These are phyloP conservation scores for Nothobranchius furzeri DNA, from an alignment of 2,113 vertebrate genomes.

Conservation along the genomic window DNA sequence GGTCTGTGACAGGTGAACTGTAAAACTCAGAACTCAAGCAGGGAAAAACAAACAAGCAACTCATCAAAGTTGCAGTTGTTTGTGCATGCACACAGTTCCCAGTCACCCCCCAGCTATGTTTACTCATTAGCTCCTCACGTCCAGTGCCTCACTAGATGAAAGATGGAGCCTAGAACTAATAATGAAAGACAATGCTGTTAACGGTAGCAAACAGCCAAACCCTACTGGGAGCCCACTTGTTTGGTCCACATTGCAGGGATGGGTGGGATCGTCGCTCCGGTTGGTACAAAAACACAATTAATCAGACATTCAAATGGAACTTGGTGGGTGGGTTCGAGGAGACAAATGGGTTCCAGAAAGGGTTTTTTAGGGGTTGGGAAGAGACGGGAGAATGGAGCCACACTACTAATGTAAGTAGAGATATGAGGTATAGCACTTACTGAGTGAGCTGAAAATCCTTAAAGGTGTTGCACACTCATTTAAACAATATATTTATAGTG, in stretches of 20 bases:
- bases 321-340: slow-evolving; percentile 25
- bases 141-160: slow-evolving; percentile 55
- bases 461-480: too few relatives aligned
- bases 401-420: too few relatives aligned
- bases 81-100: slow-evolving; percentile 5
- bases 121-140: slow-evolving; percentile 63
- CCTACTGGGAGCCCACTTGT: slow-evolving; percentile 53
- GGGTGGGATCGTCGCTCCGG: slow-evolving; percentile 46
- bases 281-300: slow-evolving; percentile 68
- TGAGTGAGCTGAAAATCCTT: too few relatives aligned
- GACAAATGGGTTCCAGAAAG: slow-evolving; percentile 23
- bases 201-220: slow-evolving; percentile 49
- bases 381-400: neutral
- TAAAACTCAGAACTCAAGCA: slow-evolving; percentile 23
- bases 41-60: slow-evolving; percentile 42
- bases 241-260: slow-evolving; percentile 23
- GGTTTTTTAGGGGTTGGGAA: slow-evolving; percentile 17
- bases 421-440: too few relatives aligned
- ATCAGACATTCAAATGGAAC: slow-evolving; percentile 59
- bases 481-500: too few relatives aligned
- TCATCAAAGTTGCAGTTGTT: slow-evolving; percentile 53
- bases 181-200: slow-evolving; percentile 73
- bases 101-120: slow-evolving; percentile 60
- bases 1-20: slow-evolving; percentile 36
- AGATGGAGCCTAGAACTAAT: slow-evolving; percentile 59